Percentiles rank a stretch among this genome's conserved stretches.
Evolutionary conservation across 2,113 vertebrate genomes (phyloP).

Genomic region (Laterallus jamaicensis): DNA sequence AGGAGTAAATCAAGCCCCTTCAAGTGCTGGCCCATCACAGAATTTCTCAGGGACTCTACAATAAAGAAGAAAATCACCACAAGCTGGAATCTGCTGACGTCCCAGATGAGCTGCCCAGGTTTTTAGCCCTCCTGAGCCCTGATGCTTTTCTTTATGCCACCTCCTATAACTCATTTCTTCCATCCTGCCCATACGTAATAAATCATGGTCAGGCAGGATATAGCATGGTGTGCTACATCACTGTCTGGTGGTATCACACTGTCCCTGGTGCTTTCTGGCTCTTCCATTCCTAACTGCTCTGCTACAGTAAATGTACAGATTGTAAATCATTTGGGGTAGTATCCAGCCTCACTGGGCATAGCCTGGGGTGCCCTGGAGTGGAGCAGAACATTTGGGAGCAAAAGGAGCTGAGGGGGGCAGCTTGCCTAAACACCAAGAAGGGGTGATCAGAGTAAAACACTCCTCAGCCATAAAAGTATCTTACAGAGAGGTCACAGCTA

Average conservation of each 20-base stretch:
- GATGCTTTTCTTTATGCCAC: background rate
- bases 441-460: background rate
- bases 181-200: background rate
- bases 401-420: background rate
- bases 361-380: background rate
- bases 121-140: background rate
- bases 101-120: background rate
- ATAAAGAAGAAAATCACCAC: background rate
- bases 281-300: background rate
- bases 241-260: rapidly evolving
- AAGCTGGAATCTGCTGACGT: background rate
- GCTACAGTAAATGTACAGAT: background rate
- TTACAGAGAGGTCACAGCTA: background rate
- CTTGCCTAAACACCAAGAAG: background rate
- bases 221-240: rapidly evolving
- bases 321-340: background rate
- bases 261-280: background rate
- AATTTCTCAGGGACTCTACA: background rate
- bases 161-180: background rate
- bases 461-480: background rate
- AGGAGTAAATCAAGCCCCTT: background rate
- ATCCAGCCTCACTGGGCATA: background rate
- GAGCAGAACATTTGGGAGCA: background rate
- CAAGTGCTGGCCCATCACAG: background rate
- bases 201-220: background rate